phyloP scores from a whole-genome alignment of 2,797 vertebrate species.

The Macropus fuliginosus region DNA sequence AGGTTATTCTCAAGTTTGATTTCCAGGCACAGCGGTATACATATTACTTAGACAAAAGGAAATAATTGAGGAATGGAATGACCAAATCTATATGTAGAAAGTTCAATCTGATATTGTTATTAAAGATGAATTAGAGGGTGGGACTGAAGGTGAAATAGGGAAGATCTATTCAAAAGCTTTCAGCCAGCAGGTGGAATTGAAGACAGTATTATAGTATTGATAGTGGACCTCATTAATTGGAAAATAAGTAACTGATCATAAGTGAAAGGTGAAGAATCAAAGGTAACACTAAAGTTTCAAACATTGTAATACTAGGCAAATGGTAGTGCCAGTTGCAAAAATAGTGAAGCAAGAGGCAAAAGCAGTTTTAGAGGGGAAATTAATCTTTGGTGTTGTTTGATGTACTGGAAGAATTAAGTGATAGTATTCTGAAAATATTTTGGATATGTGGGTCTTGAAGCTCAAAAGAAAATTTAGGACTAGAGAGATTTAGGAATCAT shows the following conservation, averaged over 20 bases:
- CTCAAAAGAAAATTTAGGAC: neutral
- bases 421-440: neutral
- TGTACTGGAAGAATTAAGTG: neutral
- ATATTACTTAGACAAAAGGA: no score
- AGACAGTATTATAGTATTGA: neutral
- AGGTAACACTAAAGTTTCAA: neutral
- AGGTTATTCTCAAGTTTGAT: no score
- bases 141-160: no score
- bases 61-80: no score
- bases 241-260: neutral
- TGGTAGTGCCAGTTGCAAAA: neutral
- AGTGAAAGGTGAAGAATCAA: neutral
- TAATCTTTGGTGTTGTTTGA: neutral
- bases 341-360: neutral
- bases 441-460: neutral
- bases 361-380: neutral
- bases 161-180: neutral
- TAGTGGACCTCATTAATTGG: neutral
- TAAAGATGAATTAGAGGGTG: no score
- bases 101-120: no score
- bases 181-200: neutral
- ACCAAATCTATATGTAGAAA: no score
- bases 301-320: neutral
- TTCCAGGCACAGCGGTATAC: no score
- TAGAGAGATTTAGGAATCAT: neutral